Base-by-base conservation (phyloP, 2,888 invertebrate species). In the Epistrophe eligans region DNA sequence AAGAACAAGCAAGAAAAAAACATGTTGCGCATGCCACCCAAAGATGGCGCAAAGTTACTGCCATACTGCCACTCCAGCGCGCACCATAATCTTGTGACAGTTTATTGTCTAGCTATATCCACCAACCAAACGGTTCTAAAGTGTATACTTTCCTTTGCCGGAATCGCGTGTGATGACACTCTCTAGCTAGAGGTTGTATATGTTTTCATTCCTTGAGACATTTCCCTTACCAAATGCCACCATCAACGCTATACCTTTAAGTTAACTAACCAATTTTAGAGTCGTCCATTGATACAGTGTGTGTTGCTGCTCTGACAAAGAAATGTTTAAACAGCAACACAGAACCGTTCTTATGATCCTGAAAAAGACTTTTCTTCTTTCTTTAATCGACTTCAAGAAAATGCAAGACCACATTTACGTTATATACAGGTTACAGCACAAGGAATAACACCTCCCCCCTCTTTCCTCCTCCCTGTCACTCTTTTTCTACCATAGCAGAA, bases 121-220 rank as follows among this genome's bases (percentile, higher is more conserved):
- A 32, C 32, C 5, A 6, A 40, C 35, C 67, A 73, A 83, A 79
- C 79, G 43, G 70, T 81, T 76, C 45, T 32, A 17, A 60, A 62
- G 58, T 79, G 79, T 83, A n/a, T n/a, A 84, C 83, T 84, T 84
- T 79, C 79, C 73, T 79, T 79, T 74, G 55, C 74, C 64, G 74
- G 79, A 79, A 64, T 74, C 58, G 45, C 55, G 24, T 84, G 62
- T 58, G 79, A 71, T 76, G 76, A 79, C 76, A 79, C 84, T 79
- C 74, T 66, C 32, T 13, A 24, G 50, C 55, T 24, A 19, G 50
- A 62, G 62, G 66, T 66, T 45, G 55, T 52, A 55, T 24, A 3
- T 57, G 55, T 58, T 67, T 79, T 64, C 60, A 43, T 71, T 58
- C 50, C 11, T 40, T 48, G 79, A 74, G 57, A 84, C 76, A 79